A percentile compares a stretch with the other conserved stretches of the same genome.
Conservation (phyloP, 2,113 vertebrate genomes). For the Mystacornis crossleyi region DNA sequence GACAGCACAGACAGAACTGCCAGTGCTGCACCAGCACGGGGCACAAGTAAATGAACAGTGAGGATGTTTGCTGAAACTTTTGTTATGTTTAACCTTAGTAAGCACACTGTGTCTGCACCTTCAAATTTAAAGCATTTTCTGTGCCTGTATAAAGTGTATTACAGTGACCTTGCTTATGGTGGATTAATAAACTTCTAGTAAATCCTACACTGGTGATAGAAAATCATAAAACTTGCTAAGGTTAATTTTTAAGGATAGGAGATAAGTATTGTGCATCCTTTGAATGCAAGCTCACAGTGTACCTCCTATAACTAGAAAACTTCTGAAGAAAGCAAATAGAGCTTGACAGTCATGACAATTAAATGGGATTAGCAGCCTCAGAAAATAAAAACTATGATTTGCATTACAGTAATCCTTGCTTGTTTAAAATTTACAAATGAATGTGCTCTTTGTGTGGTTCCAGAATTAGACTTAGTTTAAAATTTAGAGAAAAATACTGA, state of each 20-base stretch:
- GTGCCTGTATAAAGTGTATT: neutral
- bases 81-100: neutral
- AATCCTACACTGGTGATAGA: neutral
- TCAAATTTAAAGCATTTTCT: neutral
- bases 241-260: neutral
- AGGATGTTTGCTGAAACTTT: neutral
- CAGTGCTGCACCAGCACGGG: rapidly evolving
- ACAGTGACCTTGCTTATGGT: neutral
- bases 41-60: neutral
- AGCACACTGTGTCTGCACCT: neutral
- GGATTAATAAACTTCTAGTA: neutral
- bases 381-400: neutral
- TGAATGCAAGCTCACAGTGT: neutral
- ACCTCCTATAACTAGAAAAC: neutral
- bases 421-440: neutral
- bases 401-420: neutral
- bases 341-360: neutral
- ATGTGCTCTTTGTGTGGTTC: neutral
- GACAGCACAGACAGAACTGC: neutral
- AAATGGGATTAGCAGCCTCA: neutral
- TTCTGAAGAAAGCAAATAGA: neutral
- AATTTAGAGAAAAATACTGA: neutral
- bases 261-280: neutral
- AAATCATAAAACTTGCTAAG: neutral
- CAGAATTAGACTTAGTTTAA: neutral